These are phyloP conservation scores for Apteryx mantelli DNA, from an alignment of 2,113 vertebrate species.

Conservation along the genomic window DNA sequence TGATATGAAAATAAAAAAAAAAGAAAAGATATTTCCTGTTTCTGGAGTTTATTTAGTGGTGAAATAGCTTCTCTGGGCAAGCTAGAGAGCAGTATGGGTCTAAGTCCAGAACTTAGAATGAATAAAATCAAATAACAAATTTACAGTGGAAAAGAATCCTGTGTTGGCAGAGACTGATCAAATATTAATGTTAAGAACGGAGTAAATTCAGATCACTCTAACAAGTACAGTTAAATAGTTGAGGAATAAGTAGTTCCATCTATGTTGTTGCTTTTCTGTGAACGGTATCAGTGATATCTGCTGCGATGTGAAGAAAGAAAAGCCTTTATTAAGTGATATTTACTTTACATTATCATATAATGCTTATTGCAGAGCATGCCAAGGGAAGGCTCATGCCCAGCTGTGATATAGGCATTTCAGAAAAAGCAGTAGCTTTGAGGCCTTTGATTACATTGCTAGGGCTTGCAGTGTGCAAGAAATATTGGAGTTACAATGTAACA, in stretches of 20 bases:
- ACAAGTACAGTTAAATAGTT: not conserved
- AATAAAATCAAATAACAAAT: not conserved
- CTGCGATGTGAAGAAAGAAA: not conserved
- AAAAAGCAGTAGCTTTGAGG: conserved; percentile 1
- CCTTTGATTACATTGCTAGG: not conserved
- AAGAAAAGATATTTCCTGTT: not conserved
- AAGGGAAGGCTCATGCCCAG: not conserved
- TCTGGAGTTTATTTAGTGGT: not conserved
- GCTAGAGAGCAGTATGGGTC: not conserved
- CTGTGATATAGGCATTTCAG: not conserved
- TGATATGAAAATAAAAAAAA: not conserved
- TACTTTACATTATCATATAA: not conserved
- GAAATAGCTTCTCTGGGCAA: not conserved
- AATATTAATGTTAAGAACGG: not conserved
- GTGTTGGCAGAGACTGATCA: not conserved
- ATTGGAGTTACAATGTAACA: not conserved
- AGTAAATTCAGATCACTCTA: not conserved
- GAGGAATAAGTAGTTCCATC: not conserved
- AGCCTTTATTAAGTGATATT: not conserved
- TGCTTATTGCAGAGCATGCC: not conserved
- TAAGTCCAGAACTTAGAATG: not conserved
- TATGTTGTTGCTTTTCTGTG: not conserved
- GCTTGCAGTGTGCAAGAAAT: not conserved
- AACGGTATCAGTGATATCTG: not conserved
- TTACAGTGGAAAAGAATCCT: not conserved